Conservation (phyloP, 2,888 invertebrate species). For the Amblyjoppa proteus region DNA sequence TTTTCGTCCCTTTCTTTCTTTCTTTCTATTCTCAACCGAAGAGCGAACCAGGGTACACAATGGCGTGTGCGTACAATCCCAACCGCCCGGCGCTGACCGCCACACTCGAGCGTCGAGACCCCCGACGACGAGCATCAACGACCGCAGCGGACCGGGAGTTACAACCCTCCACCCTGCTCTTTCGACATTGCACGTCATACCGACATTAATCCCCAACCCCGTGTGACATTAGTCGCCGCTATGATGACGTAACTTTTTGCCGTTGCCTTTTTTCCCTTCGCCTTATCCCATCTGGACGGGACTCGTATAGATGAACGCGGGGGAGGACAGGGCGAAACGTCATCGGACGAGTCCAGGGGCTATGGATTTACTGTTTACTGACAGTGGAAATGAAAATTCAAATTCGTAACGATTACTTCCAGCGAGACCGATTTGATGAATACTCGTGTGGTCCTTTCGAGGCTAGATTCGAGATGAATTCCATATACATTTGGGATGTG, state of each 20-base stretch:
- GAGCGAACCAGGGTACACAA: constrained; percentile 57
- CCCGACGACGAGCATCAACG: constrained; percentile 36
- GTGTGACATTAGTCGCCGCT: constrained; percentile 65
- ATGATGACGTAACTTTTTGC: constrained; percentile 61
- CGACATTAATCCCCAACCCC: constrained; percentile 68
- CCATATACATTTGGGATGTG: too few relatives aligned
- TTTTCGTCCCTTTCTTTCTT: too few relatives aligned
- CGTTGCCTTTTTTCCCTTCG: constrained; percentile 17
- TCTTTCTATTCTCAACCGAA: constrained; percentile 61
- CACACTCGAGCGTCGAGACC: constrained; percentile 21
- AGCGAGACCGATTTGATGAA: too few relatives aligned
- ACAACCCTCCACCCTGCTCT: constrained; percentile 40
- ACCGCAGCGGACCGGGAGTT: constrained; percentile 30
- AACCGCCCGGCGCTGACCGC: constrained; percentile 13
- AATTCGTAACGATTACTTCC: too few relatives aligned
- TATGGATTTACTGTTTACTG: too few relatives aligned
- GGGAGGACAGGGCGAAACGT: too few relatives aligned
- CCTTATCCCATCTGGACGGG: not conserved
- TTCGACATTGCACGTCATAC: constrained; percentile 69
- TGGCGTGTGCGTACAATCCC: constrained; percentile 59
- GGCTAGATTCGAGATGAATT: too few relatives aligned
- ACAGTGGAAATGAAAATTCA: too few relatives aligned
- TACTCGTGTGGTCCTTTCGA: too few relatives aligned
- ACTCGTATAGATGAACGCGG: too few relatives aligned
- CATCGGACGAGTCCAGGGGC: too few relatives aligned